Conservation (phyloP, 2,113 vertebrate genomes). For the Pogona vitticeps region DNA sequence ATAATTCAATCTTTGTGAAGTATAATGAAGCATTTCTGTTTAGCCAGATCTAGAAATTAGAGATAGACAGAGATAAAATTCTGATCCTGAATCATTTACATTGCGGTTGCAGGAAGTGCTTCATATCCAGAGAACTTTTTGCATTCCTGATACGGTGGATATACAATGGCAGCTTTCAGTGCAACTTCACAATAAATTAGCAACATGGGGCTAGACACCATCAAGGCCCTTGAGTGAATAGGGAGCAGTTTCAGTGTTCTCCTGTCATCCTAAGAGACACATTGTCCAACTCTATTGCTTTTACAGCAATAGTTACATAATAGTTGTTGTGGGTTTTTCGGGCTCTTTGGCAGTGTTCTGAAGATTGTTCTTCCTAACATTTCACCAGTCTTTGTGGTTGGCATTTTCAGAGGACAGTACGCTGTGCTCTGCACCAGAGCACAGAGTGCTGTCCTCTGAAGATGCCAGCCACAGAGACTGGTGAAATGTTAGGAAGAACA, state of each 20-base stretch:
- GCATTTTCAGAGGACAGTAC: too few relatives aligned
- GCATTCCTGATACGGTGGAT: not conserved
- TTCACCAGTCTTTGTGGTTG: too few relatives aligned
- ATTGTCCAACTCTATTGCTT: not conserved
- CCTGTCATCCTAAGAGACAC: not conserved
- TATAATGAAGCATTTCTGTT: constrained; percentile 20
- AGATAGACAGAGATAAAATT: not conserved
- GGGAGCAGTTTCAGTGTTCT: not conserved
- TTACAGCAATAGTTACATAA: not conserved
- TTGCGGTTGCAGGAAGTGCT: not conserved
- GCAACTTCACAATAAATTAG: not conserved
- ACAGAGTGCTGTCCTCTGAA: too few relatives aligned
- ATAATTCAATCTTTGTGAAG: constrained; percentile 5
- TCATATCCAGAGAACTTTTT: not conserved
- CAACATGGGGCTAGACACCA: not conserved
- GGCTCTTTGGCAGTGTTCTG: too few relatives aligned
- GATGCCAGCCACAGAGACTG: too few relatives aligned
- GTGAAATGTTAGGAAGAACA: too few relatives aligned
- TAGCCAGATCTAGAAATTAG: constrained; percentile 14
- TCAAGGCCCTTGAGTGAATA: too few relatives aligned
- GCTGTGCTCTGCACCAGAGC: too few relatives aligned
- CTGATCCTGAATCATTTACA: not conserved
- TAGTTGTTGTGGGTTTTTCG: too few relatives aligned
- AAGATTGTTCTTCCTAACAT: too few relatives aligned
- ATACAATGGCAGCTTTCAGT: not conserved